These are phyloP conservation scores for Urocolius indicus DNA, from an alignment of 2,113 vertebrate genomes.

Conservation along the genomic window DNA sequence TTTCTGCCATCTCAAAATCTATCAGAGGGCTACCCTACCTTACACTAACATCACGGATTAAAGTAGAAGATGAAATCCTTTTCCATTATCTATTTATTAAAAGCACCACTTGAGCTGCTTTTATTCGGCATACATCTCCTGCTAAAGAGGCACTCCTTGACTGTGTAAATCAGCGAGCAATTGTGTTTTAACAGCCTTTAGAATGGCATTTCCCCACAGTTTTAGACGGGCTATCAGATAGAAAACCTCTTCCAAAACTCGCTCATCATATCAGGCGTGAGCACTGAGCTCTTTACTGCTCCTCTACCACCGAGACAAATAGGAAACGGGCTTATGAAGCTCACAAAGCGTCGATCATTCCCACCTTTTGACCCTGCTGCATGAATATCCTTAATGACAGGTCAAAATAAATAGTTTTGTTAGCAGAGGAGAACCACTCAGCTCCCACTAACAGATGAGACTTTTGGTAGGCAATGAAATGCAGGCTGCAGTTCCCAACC, in stretches of 20 bases:
- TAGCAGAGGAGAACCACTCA: not conserved
- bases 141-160: conserved; percentile 43
- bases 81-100: conserved; percentile 61
- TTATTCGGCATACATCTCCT: conserved; percentile 46
- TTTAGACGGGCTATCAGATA: conserved; percentile 50
- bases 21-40: conserved; percentile 9
- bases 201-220: conserved; percentile 19
- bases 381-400: conserved; percentile 32
- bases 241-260: conserved; percentile 42
- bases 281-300: not conserved
- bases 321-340: conserved; percentile 49
- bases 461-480: not conserved
- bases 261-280: not conserved
- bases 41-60: conserved; percentile 33
- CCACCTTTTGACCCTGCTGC: conserved; percentile 7
- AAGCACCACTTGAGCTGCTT: conserved; percentile 64
- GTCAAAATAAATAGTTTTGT: conserved; percentile 59
- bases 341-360: conserved; percentile 41
- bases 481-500: not conserved
- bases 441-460: not conserved
- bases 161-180: conserved; percentile 42
- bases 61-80: conserved; percentile 64
- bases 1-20: conserved; percentile 7
- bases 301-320: conserved; percentile 12
- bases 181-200: conserved; percentile 27